Percentiles rank a stretch among this genome's conserved stretches.
These are phyloP conservation scores for Sinocyclocheilus anshuiensis DNA, from an alignment of 2,113 vertebrate species.

Conservation along the genomic window DNA sequence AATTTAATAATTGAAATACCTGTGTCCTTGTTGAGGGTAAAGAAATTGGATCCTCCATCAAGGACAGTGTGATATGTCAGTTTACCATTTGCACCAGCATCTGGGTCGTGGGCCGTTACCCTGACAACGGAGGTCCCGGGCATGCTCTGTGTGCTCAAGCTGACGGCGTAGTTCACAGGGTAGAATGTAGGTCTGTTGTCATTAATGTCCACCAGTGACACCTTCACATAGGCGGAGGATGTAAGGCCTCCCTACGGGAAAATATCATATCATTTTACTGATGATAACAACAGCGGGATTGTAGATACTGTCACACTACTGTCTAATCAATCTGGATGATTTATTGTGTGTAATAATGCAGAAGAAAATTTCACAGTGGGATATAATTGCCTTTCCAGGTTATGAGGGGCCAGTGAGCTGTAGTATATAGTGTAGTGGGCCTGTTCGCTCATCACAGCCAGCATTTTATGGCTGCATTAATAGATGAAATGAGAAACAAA, in stretches of 20 bases:
- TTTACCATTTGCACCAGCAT: conserved; percentile 84
- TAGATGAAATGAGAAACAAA: conserved; percentile 49
- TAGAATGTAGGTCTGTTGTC: conserved; percentile 93
- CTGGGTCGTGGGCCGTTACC: conserved; percentile 90
- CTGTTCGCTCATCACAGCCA: conserved; percentile 54
- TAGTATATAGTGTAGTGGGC: background rate
- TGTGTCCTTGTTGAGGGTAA: conserved; percentile 92
- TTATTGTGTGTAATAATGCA: conserved; percentile 3
- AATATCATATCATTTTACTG: background rate
- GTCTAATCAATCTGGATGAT: conserved; percentile 10
- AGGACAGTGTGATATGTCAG: conserved; percentile 84
- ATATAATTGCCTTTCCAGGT: conserved; percentile 3
- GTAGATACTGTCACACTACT: background rate
- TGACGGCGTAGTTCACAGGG: conserved; percentile 87
- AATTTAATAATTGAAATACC: conserved; percentile 68
- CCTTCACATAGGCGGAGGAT: conserved; percentile 84
- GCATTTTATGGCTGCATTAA: conserved; percentile 63
- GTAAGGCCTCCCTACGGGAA: conserved; percentile 86
- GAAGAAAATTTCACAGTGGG: conserved; percentile 5
- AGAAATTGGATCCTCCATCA: conserved; percentile 84
- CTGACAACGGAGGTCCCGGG: conserved; percentile 89
- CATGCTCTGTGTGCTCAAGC: conserved; percentile 89
- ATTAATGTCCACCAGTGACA: conserved; percentile 88
- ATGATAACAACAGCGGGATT: background rate
- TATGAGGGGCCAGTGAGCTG: background rate